Conservation (phyloP, 2,888 invertebrate genomes). For the Entomobrya proxima region DNA sequence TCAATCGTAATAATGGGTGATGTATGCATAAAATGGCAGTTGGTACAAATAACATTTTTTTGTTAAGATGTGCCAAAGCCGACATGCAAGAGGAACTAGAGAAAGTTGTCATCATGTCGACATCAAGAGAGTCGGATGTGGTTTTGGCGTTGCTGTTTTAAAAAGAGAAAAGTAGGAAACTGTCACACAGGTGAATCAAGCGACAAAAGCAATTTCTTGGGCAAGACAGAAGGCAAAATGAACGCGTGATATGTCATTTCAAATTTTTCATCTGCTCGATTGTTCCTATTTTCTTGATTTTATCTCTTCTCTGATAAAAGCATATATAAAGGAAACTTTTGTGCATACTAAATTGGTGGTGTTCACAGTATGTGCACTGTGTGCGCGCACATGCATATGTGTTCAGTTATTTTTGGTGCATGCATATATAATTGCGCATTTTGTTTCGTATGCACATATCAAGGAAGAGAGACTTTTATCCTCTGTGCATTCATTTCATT, state of each 20-base stretch:
- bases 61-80: not conserved
- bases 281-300: not conserved
- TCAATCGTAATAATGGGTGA: not conserved
- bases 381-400: not conserved
- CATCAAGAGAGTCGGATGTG: not conserved
- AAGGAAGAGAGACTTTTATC: not conserved
- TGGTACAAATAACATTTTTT: too few relatives aligned
- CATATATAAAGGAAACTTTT: not conserved
- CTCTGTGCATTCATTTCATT: too few relatives aligned
- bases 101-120: constrained; percentile 21
- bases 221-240: not conserved
- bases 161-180: constrained; percentile 57
- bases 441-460: not conserved
- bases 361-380: not conserved
- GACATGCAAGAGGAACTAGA: not conserved
- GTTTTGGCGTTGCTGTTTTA: constrained; percentile 3
- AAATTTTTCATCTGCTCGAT: constrained; percentile 13
- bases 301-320: not conserved
- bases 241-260: constrained; percentile 16
- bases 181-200: constrained; percentile 36
- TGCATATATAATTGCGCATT: constrained; percentile 7
- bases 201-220: constrained; percentile 11
- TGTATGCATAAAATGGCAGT: too few relatives aligned
- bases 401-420: constrained; percentile 16
- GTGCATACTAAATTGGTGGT: too few relatives aligned